Evolutionary conservation across 1,140 invertebrate species (phyloP), one percentile per base, ranked within the genome.

Genomic region (Danaus melanippus): DNA sequence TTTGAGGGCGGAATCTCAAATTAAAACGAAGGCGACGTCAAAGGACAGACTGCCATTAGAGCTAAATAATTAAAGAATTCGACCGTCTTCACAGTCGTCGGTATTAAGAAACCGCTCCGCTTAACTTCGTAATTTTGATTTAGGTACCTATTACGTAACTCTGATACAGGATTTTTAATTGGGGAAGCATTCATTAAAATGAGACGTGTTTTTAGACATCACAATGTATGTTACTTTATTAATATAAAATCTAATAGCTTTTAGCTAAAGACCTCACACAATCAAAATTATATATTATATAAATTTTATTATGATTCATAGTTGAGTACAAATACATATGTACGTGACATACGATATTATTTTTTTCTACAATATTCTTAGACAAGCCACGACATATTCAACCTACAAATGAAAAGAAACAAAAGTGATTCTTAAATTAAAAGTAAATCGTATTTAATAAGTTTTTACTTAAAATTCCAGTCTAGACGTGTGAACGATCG

Each of bases 51-150:
- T 73, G 73, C 78, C 76, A 84, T 84, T 83, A 84, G 68, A 78
- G 80, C 79, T 85, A 86, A 85, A 86, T 86, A 86, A 85, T 86
- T 86, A 86, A 85, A 84, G 82, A 84, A 83, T 84, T 78, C 75
- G 71, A 74, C 76, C 79, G 77, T 83, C 83, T 74, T 82, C 72
- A 67, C 68, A 77, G 70, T 84, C 81, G 79, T 84, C 64, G 68
- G 69, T 73, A 81, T 83, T 83, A 79, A 80, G 78, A 76, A 78
- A 79, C 80, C 73, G 69, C 67, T 67, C 59, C 56, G 60, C 62
- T 59, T 60, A 76, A 82, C 70, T 82, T 74, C 57, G 73, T 73
- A 67, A 80, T 75, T 79, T 72, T 75, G 74, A 78, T 83, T 77
- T 72, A 56, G 15, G 46, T 53, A 56, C 43, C 32, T 42, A 42